Evolutionary conservation across 2,888 invertebrate genomes (phyloP), one percentile per base, ranked within the genome.

Genomic region (Lamellibrachia satsuma): DNA sequence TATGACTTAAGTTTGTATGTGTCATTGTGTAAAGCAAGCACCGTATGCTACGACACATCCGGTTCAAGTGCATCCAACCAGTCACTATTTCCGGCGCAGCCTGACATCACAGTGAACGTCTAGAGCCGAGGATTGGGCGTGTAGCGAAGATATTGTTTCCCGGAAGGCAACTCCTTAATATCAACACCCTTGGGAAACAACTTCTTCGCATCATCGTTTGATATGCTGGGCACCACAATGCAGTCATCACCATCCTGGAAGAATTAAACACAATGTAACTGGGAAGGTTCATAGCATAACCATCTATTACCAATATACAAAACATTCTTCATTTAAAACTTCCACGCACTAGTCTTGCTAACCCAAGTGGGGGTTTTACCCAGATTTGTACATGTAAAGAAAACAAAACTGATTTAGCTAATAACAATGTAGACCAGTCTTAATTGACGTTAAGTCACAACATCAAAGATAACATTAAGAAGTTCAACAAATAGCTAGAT

Each of bases 221-320:
- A 97, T 0, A 99, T 97, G 0, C 97, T 97, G 0, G 99, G 99
- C 94, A 98, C 97, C 57, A 99, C 98, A 99, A 99, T 99, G 94
- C 98, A 98, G 52, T 98, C 97, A 3, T 97, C 98, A 7, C 99
- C 99, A 96, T 97, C 97, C 98, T 98, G 96, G n/a, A 39, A 55
- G 15, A 91, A 2, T n/a, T 22, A 75, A 75, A 75, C 22, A 75
- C 60, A 11, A 15, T 22, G 60, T 60, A 60, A 60, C 75, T 75
- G 22, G 75, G 22, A 3, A 75, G 6, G 15, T 75, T 75, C n/a
- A 15, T 75, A 22, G 15, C 2, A 75, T 91, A 27, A 11, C 11
- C 15, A 91, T 7, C 11, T 57, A 57, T 57, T 57, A 57, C 8
- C 3, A 8, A 57, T 22, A 22, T 15, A 3, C 4, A 75, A 39